Evolutionary conservation across 2,888 invertebrate genomes (phyloP), one percentile per base, ranked within the genome.

Genomic region (Perizoma flavofasciatum): DNA sequence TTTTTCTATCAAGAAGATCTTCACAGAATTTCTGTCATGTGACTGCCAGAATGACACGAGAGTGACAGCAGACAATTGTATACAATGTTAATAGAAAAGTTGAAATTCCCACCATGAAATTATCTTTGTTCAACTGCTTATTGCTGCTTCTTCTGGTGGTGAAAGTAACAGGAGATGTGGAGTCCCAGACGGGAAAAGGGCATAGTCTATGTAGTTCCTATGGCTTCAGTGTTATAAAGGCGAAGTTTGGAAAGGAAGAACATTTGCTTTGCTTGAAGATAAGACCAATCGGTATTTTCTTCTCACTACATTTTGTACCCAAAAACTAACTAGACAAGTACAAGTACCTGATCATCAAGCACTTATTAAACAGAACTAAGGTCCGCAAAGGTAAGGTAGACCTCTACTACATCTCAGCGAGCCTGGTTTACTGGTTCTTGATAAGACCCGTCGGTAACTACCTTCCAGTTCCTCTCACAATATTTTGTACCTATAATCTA

Each of bases 211-310:
- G 83, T 71, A 77, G 66, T 44, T 68, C 72, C 0, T 75, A 78
- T 6, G 89, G 86, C 0, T 80, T 83, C 56, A 68, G 72, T 9
- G 59, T 86, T 6, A 62, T 88, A 0, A 70, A 79, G 48, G 89
- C 79, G 0, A 85, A 74, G 59, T 91, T 91, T 54, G 85, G 84
- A 1, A 77, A 74, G 4, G 86, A 89, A 61, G 67, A 56, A 0
- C 81, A 89, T 66, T 67, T 77, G 65, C 72, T 91, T 5, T 90
- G 90, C 54, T 69, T 89, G 57, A 85, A 81, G 60, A 63, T 76
- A 47, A 72, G 72, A 34, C 67, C 80, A 32, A 76, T 87, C 63
- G 81, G 88, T 88, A 22, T 5, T 5, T 43, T 0, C 22, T 6
- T 44, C 11, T 5, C 5, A 4, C n/a, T n/a, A n/a, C 4, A 5